Percentiles rank a stretch among this genome's conserved stretches.
Evolutionary conservation across 2,888 invertebrate genomes (phyloP).

Genomic region (Campoletis raptor): DNA sequence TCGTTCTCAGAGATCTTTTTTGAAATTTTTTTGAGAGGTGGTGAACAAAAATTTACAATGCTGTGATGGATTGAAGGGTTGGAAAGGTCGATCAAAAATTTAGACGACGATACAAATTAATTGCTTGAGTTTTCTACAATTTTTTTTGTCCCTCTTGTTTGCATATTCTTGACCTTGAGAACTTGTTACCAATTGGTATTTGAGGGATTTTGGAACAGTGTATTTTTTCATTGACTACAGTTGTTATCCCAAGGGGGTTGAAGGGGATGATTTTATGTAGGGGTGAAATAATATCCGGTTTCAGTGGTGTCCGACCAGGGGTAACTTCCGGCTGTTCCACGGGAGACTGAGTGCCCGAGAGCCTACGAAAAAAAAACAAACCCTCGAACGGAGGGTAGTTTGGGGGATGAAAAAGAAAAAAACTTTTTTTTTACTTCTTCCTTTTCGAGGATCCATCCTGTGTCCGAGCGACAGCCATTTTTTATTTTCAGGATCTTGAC

Average conservation of each 20-base stretch:
- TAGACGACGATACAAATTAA: neutral
- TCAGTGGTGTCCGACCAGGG: constrained; percentile 5
- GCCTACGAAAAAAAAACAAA: constrained; percentile 22
- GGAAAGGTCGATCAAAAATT: neutral
- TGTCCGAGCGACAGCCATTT: constrained; percentile 14
- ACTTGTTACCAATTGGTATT: neutral
- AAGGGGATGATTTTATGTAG: neutral
- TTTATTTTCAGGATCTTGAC: constrained; percentile 61
- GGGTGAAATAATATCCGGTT: constrained; percentile 66
- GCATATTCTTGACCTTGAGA: neutral
- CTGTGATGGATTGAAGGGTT: neutral
- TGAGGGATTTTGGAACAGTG: neutral
- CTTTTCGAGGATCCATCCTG: neutral
- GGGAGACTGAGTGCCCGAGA: constrained; percentile 29
- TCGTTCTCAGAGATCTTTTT: neutral
- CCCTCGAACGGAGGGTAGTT: neutral
- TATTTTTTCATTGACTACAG: neutral
- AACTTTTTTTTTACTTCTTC: neutral
- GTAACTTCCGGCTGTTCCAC: constrained; percentile 50
- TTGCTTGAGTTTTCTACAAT: neutral
- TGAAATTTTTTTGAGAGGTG: neutral
- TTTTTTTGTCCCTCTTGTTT: neutral
- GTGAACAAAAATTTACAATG: neutral
- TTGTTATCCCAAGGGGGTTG: neutral
- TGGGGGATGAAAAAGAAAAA: neutral